Percentiles rank a stretch among this genome's conserved stretches.
Conservation (phyloP, 2,888 invertebrate genomes). For the Scelioninae gen. 2 region DNA sequence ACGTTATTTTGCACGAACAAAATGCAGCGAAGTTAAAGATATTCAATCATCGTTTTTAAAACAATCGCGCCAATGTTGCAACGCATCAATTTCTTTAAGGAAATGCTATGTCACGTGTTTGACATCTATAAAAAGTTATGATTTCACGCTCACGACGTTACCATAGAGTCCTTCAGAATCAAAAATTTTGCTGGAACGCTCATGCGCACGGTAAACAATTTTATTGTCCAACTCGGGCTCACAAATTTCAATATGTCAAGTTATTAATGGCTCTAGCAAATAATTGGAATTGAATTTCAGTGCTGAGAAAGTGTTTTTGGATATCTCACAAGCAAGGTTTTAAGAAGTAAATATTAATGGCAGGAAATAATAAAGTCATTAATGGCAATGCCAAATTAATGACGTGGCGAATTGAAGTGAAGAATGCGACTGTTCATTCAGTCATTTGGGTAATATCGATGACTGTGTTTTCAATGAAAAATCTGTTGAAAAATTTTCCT, state of each 20-base stretch:
- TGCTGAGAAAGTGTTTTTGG: slow-evolving; percentile 12
- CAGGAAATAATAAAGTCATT: slow-evolving; percentile 50
- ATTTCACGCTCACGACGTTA: slow-evolving; percentile 35
- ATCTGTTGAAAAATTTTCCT: slow-evolving; percentile 27
- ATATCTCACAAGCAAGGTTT: slow-evolving; percentile 20
- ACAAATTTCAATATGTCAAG: slow-evolving; percentile 19
- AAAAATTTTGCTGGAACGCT: slow-evolving; percentile 16
- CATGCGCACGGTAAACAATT: background rate
- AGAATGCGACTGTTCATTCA: slow-evolving; percentile 48
- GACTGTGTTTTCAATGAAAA: slow-evolving; percentile 34
- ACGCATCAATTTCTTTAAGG: slow-evolving; percentile 38
- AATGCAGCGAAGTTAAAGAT: slow-evolving; percentile 12
- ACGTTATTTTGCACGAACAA: slow-evolving; percentile 34
- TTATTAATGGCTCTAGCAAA: slow-evolving; percentile 15
- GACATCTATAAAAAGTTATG: slow-evolving; percentile 47
- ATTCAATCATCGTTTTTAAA: slow-evolving; percentile 39
- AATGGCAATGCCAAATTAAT: slow-evolving; percentile 35
- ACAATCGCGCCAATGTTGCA: slow-evolving; percentile 25
- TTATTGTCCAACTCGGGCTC: slow-evolving; percentile 12
- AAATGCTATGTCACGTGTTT: slow-evolving; percentile 43
- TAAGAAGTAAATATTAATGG: slow-evolving; percentile 38
- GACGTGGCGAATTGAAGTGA: slow-evolving; percentile 12
- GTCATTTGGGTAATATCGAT: slow-evolving; percentile 34
- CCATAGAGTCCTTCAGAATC: slow-evolving; percentile 10
- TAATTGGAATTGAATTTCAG: slow-evolving; percentile 6